Conservation (phyloP, 2,113 vertebrate genomes). For the Oryzias melastigma region DNA sequence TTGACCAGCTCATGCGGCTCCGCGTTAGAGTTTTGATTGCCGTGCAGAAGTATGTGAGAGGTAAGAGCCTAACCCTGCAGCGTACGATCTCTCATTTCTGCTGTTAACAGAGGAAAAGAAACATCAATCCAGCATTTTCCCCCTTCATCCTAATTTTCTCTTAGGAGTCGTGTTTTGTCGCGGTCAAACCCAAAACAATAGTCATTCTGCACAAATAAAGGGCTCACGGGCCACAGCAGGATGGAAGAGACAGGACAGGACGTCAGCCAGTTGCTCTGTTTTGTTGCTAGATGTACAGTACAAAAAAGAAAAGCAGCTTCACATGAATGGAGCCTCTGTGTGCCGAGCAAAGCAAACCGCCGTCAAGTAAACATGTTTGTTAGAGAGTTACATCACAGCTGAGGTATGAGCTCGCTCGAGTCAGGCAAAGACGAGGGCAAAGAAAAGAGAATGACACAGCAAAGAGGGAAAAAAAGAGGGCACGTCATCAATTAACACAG, state of each 20-base stretch:
- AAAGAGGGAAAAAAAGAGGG: slow-evolving; percentile 3
- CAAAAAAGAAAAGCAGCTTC: slow-evolving; percentile 33
- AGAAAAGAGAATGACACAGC: slow-evolving; percentile 14
- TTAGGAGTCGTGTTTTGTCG: slow-evolving; percentile 33
- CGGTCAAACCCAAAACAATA: slow-evolving; percentile 46
- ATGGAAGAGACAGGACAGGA: slow-evolving; percentile 21
- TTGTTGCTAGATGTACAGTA: slow-evolving; percentile 36
- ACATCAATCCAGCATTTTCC: slow-evolving; percentile 7
- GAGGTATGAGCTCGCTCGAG: slow-evolving; percentile 37
- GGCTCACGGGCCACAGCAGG: slow-evolving; percentile 16
- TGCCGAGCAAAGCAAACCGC: slow-evolving; percentile 2
- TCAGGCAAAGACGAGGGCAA: not conserved
- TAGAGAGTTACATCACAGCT: slow-evolving; percentile 47
- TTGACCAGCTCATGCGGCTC: slow-evolving; percentile 54
- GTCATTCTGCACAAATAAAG: slow-evolving; percentile 57
- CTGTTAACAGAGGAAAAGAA: slow-evolving; percentile 14
- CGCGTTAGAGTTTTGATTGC: slow-evolving; percentile 40
- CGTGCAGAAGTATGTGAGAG: slow-evolving; percentile 15
- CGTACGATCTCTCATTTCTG: slow-evolving; percentile 18
- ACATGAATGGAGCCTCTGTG: slow-evolving; percentile 65
- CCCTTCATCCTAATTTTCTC: slow-evolving; percentile 20
- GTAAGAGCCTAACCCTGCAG: slow-evolving; percentile 4
- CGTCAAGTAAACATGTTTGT: slow-evolving; percentile 69
- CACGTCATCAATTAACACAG: not conserved
- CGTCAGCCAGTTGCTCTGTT: slow-evolving; percentile 35